Evolutionary conservation across 1,140 invertebrate genomes (phyloP).

Genomic region (Liolophura sinensis): DNA sequence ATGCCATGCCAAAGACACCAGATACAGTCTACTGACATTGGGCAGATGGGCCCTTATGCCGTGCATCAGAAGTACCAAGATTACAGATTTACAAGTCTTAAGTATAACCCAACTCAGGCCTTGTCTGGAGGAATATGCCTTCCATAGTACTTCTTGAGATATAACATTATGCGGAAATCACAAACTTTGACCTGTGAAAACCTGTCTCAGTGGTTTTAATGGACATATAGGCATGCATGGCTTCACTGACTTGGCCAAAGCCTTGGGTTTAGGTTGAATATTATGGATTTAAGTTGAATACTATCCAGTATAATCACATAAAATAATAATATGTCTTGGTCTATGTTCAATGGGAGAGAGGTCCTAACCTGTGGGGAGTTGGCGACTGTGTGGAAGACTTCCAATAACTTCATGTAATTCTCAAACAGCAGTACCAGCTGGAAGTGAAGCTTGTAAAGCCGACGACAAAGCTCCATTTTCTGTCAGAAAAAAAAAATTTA

Average conservation of each 20-base stretch:
- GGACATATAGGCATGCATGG: no score
- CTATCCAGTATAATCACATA: background rate
- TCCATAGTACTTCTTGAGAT: no score
- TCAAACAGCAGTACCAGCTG: conserved; percentile 89
- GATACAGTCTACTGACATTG: no score
- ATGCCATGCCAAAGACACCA: background rate
- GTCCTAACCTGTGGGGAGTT: conserved; percentile 33
- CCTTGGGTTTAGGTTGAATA: background rate
- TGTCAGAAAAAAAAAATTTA: conserved; percentile 25
- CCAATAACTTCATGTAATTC: conserved; percentile 87
- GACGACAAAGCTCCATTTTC: conserved; percentile 74
- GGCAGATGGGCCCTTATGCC: no score
- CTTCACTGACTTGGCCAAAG: conserved; percentile 17
- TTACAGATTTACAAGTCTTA: no score
- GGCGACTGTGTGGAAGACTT: conserved; percentile 64
- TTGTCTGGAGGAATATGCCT: background rate
- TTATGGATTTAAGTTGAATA: conserved; percentile 8
- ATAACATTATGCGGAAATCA: no score
- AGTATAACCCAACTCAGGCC: no score
- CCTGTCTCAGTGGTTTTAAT: no score
- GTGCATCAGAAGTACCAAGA: no score
- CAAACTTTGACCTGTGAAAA: no score
- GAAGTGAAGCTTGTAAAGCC: conserved; percentile 91
- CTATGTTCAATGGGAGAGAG: background rate
- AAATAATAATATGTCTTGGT: background rate